A percentile compares a stretch with the other conserved stretches of the same genome.
Conservation (phyloP, 2,113 vertebrate genomes). For the Ammodramus savannarum region DNA sequence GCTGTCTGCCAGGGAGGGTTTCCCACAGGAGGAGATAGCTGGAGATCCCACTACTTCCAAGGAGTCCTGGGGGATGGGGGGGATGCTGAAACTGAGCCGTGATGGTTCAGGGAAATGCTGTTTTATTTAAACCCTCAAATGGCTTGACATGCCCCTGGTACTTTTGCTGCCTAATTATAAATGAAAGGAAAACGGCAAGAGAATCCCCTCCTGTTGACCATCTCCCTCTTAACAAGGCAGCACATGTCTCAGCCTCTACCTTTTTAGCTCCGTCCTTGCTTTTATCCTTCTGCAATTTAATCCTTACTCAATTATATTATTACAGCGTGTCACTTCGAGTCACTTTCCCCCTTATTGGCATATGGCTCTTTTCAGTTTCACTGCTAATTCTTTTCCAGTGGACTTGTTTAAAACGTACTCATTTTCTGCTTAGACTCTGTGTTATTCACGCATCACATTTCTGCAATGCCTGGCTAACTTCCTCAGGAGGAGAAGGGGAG, state of each 20-base stretch:
- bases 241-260: constrained; percentile 33
- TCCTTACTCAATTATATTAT: constrained; percentile 73
- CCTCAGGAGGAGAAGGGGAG: constrained; percentile 45
- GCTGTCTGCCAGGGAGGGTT: constrained; percentile 46
- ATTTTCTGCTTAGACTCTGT: constrained; percentile 66
- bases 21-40: constrained; percentile 42
- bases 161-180: constrained; percentile 63
- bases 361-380: constrained; percentile 71
- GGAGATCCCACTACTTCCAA: constrained; percentile 10
- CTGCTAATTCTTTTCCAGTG: constrained; percentile 76
- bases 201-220: constrained; percentile 58
- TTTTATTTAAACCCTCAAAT: constrained; percentile 53
- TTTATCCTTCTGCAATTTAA: constrained; percentile 69
- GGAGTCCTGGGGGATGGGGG: neutral
- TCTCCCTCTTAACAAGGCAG: constrained; percentile 59
- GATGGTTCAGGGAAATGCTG: constrained; percentile 23
- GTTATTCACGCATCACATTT: constrained; percentile 63
- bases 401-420: constrained; percentile 73
- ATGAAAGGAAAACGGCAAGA: constrained; percentile 54
- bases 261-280: constrained; percentile 56
- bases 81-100: neutral
- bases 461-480: constrained; percentile 63
- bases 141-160: constrained; percentile 45
- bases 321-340: constrained; percentile 68
- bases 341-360: constrained; percentile 68